Evolutionary conservation across 2,888 invertebrate species (phyloP), one percentile per base, ranked within the genome.

Genomic region (Dryocosmus kuriphilus): DNA sequence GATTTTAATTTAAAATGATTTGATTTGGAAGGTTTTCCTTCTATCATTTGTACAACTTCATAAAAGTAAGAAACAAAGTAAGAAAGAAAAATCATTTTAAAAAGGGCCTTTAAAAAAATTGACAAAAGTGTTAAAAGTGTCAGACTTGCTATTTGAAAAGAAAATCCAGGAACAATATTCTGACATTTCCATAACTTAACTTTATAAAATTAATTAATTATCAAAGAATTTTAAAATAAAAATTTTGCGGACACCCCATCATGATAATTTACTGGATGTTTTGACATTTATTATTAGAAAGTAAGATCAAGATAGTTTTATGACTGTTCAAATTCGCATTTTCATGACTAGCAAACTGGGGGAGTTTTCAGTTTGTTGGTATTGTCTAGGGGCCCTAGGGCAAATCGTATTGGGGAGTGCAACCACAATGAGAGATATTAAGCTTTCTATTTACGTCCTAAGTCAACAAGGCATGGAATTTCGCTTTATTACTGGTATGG

Each of bases 401-500:
- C 67, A 80, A 74, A 63, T 76, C 76, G 79, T 76, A 60, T 77
- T 74, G 81, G 80, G 82, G 82, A 77, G 80, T 77, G 78, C 83
- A 76, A 85, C 86, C 89, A 88, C 88, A 88, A 88, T 88, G 88
- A 86, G 85, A 86, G 89, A 88, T 89, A 89, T 88, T 88, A 88
- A 88, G 87, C 88, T 86, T 87, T 87, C 88, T 88, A 89, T 89
- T 88, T 88, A 88, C 88, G 87, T 86, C 86, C 86, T 86, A 85
- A 88, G 89, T 88, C 87, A 89, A 89, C 88, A 88, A 85, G 86
- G 85, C 87, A 83, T 87, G 86, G 85, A 87, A 87, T 87, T 88
- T 87, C 85, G 85, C 87, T 88, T 88, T 89, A 88, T 89, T 88
- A 88, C 86, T 84, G 80, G 79, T 80, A 79, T 83, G 80, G 61